Evolutionary conservation across 2,888 invertebrate genomes (phyloP).

Genomic region (Drosophila bunnanda): DNA sequence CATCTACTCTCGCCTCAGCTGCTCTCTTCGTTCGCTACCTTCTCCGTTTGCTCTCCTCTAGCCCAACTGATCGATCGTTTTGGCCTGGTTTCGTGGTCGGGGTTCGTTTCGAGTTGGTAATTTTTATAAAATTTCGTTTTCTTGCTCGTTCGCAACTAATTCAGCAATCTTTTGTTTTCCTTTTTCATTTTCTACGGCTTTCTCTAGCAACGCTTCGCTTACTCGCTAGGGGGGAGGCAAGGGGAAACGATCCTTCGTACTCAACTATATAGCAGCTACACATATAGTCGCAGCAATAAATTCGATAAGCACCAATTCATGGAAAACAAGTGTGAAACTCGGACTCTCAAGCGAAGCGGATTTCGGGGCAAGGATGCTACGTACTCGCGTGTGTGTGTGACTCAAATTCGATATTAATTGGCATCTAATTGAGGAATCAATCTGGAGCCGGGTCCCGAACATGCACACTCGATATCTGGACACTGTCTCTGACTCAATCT

Average conservation of each 20-base stretch:
- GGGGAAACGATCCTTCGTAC: slow-evolving; percentile 44
- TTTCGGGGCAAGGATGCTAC: background rate
- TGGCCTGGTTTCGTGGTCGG: slow-evolving; percentile 58
- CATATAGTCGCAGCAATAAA: slow-evolving; percentile 70
- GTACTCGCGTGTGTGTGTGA: background rate
- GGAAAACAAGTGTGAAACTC: slow-evolving; percentile 42
- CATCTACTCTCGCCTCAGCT: background rate
- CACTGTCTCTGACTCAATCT: slow-evolving; percentile 9
- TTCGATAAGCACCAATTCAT: slow-evolving; percentile 82
- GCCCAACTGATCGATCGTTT: slow-evolving; percentile 38
- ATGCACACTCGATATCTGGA: slow-evolving; percentile 2
- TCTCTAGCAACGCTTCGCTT: slow-evolving; percentile 19
- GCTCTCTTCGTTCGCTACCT: background rate
- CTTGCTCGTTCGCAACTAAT: slow-evolving; percentile 66
- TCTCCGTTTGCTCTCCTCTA: background rate
- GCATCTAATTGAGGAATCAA: slow-evolving; percentile 32
- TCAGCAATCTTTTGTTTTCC: slow-evolving; percentile 71
- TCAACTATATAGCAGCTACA: slow-evolving; percentile 28
- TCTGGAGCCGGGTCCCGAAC: slow-evolving; percentile 3
- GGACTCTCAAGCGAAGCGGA: slow-evolving; percentile 27
- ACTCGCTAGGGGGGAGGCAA: slow-evolving; percentile 41
- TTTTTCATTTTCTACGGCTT: slow-evolving; percentile 21
- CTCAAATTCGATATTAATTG: slow-evolving; percentile 31
- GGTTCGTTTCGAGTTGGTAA: slow-evolving; percentile 48
- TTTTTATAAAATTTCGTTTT: slow-evolving; percentile 49